Evolutionary conservation across 2,888 invertebrate species (phyloP).

Genomic region (Cephus pygmeus): DNA sequence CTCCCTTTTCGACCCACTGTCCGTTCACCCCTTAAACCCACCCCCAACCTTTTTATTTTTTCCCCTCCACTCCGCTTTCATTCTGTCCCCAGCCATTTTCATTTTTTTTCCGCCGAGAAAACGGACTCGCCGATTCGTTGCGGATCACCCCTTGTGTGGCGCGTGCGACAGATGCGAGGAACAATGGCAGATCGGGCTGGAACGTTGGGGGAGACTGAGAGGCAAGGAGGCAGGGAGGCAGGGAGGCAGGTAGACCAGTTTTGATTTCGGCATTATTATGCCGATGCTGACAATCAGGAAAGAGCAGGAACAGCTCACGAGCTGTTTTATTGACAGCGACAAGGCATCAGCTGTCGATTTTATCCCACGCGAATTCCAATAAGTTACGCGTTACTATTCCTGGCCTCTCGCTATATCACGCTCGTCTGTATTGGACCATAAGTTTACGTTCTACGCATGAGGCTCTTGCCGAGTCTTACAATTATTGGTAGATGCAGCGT

Average conservation of each 20-base stretch:
- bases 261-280: slow-evolving; percentile 49
- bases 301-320: slow-evolving; percentile 39
- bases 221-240: no score
- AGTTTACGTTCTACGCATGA: not conserved
- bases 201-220: not conserved
- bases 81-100: not conserved
- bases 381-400: not conserved
- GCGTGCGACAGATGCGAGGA: slow-evolving; percentile 53
- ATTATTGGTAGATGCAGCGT: not conserved
- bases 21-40: slow-evolving; percentile 11
- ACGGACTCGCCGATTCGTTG: slow-evolving; percentile 1
- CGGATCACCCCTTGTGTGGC: slow-evolving; percentile 14
- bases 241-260: slow-evolving; percentile 29
- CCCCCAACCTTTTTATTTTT: slow-evolving; percentile 11
- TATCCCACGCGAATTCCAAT: not conserved
- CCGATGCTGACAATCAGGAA: slow-evolving; percentile 28
- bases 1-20: slow-evolving; percentile 1
- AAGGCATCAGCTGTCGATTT: slow-evolving; percentile 46
- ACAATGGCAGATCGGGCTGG: slow-evolving; percentile 38
- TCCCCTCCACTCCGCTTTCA: not conserved
- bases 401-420: not conserved
- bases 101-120: not conserved
- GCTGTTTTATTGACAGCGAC: slow-evolving; percentile 20
- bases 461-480: not conserved
- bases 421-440: not conserved